Base-by-base conservation (phyloP, 2,888 invertebrate species). In the Cryptocephalus moraei region DNA sequence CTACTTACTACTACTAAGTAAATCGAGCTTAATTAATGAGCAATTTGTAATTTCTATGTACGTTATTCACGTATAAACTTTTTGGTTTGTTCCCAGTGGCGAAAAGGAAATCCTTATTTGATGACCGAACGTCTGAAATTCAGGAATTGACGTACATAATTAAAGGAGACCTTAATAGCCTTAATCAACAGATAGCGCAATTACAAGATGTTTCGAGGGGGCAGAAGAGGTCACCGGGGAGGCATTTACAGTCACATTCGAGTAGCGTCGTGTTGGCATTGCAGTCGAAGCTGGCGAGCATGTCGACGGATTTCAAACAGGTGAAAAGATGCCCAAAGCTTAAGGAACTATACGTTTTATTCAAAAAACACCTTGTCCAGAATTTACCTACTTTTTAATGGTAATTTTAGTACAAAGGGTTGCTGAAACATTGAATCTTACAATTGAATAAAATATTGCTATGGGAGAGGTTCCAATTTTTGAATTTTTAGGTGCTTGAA, bases 241-340 rank as follows among this genome's bases (percentile, higher is more conserved):
- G 80, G 61, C 93, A 94, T 70, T 80, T 94, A 71, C 82, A 90
- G 58, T 89, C 91, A 55, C 91, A 92, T 78, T 91, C 91, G 47
- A 91, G 89, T 41, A 93, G 90, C 67, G 91, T 95, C 53, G 94
- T 95, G 8, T 79, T 94, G 50, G 87, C 92, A 6, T 72, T 93
- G 50, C 93, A 93, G 74, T 94, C 96, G 1, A 89, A 94, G 69
- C 74, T 99, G 57, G 97, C 96, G 33, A 86, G 85, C 52, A 96
- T 99, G 90, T 96, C 96, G 41, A 93, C 90, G 54, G 91, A 95
- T 65, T 99, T 99, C 69, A 96, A 97, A 73, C 90, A 88, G 74
- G 36, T 22, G 22, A 22, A 22, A 22, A 22, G 6, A 22, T 22
- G 6, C 6, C 6, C 22, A 2, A 22, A 22, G 6, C 22, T 22